Conservation (phyloP, 1,140 invertebrate genomes). For the Goniozus legneri region DNA sequence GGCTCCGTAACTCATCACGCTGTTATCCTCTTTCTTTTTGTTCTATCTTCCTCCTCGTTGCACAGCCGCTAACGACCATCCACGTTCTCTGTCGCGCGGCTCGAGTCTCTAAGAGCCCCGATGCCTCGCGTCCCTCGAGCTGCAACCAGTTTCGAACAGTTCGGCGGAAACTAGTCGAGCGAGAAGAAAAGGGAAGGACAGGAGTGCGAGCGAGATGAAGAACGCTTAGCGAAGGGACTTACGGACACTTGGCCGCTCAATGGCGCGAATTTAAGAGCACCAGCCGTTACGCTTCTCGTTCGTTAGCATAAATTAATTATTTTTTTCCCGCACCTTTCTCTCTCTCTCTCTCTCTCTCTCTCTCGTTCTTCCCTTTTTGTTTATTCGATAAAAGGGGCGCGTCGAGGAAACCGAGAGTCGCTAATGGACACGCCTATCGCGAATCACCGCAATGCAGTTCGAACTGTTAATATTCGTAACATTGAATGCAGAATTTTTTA, state of each 20-base stretch:
- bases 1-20: too few species aligned
- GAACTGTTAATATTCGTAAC: too few species aligned
- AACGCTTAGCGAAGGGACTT: conserved; percentile 42
- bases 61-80: conserved; percentile 18
- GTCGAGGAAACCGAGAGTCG: conserved; percentile 14
- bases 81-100: conserved; percentile 6
- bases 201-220: conserved; percentile 10
- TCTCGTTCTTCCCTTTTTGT: not conserved
- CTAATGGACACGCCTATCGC: conserved; percentile 26
- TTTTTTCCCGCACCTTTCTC: conserved; percentile 20
- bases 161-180: conserved; percentile 47
- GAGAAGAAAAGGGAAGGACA: conserved; percentile 29
- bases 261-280: conserved; percentile 53
- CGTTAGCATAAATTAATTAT: conserved; percentile 56
- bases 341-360: conserved; percentile 1
- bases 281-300: conserved; percentile 54
- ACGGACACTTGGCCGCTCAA: conserved; percentile 53
- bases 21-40: too few species aligned
- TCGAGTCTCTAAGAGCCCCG: conserved; percentile 24
- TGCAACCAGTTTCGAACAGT: conserved; percentile 50
- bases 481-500: not conserved
- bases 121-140: conserved; percentile 27
- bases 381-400: too few species aligned
- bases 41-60: conserved; percentile 23
- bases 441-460: too few species aligned